Evolutionary conservation across 1,140 invertebrate species (phyloP), one percentile per base, ranked within the genome.

Genomic region (Eupeodes corollae): DNA sequence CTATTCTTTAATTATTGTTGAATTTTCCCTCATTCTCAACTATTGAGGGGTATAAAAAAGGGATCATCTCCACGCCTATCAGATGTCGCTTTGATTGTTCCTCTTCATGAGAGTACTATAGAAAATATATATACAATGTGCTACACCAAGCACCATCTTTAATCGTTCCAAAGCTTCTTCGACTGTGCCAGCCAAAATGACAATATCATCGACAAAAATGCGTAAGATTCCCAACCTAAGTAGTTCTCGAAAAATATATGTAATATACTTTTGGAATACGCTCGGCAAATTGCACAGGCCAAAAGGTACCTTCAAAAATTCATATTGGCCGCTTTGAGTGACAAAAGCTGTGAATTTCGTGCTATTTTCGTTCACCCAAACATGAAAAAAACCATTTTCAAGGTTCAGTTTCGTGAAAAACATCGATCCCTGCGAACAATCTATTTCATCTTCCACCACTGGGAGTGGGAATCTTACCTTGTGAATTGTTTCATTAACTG

Each of bases 241-340:
- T 59, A 21, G 62, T 44, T 52, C 56, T 37, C 40, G 57, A 49
- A 48, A 50, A 40, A 49, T 45, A 2, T 38, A 30, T 46, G 55
- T 59, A 12, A 68, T 54, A 14, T 52, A 50, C 38, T 56, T 52
- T 47, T 66, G 59, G 48, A 60, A 67, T 18, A 64, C 56, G 3
- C 50, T 21, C 0, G 55, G 53, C 0, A 55, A 57, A 51, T 63
- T 67, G 16, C 50, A 51, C 1, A 68, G 40, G 8, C 67, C 62
- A 49, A 67, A 68, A 1, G 64, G n/a, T 64, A 40, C 62, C 61
- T 57, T 72, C 74, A 77, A 79, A 46, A 63, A 63, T 2, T 72
- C 71, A 47, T 72, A 76, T 43, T 66, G 64, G 6, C 46, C 56
- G 46, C 65, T 64, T 0, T 59, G 61, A 0, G 68, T 73, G 1